phyloP scores from a whole-genome alignment of 1,140 invertebrate genomes.

The Drosophila chauvacae region DNA sequence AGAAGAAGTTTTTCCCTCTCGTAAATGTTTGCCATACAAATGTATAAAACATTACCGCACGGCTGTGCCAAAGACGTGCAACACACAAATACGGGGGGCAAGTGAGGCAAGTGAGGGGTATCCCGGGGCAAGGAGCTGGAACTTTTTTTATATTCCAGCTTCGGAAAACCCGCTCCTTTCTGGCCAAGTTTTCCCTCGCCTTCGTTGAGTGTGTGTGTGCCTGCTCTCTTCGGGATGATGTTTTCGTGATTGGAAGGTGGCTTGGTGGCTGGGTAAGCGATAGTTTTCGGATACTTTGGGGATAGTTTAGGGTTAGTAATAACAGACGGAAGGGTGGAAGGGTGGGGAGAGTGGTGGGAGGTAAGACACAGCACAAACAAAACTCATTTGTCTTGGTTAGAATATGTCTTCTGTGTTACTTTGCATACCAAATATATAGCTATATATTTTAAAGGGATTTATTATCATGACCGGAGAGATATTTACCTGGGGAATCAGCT shows the following conservation, averaged over 20 bases:
- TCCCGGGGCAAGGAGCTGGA: background rate
- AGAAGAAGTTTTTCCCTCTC: constrained; percentile 47
- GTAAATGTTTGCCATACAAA: constrained; percentile 65
- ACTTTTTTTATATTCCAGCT: constrained; percentile 38
- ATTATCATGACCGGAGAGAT: background rate
- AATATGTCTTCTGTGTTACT: background rate
- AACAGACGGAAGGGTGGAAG: background rate
- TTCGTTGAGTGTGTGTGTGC: background rate
- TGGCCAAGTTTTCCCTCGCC: constrained; percentile 35
- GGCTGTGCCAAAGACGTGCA: constrained; percentile 66
- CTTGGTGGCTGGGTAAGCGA: constrained; percentile 1
- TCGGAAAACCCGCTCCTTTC: background rate
- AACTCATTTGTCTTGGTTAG: constrained; percentile 19
- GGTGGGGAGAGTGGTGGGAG: background rate
- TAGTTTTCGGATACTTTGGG: constrained; percentile 29
- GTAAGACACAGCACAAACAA: background rate
- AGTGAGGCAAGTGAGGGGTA: too few species aligned
- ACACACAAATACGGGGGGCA: constrained; percentile 44
- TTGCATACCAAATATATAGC: background rate
- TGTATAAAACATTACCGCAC: constrained; percentile 68
- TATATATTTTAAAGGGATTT: constrained; percentile 5
- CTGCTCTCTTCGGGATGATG: background rate
- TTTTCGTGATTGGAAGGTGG: constrained; percentile 17
- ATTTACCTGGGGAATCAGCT: background rate
- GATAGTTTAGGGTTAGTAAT: constrained; percentile 12